Base-by-base conservation (phyloP, 2,113 vertebrate genomes). In the Eptesicus fuscus region DNA sequence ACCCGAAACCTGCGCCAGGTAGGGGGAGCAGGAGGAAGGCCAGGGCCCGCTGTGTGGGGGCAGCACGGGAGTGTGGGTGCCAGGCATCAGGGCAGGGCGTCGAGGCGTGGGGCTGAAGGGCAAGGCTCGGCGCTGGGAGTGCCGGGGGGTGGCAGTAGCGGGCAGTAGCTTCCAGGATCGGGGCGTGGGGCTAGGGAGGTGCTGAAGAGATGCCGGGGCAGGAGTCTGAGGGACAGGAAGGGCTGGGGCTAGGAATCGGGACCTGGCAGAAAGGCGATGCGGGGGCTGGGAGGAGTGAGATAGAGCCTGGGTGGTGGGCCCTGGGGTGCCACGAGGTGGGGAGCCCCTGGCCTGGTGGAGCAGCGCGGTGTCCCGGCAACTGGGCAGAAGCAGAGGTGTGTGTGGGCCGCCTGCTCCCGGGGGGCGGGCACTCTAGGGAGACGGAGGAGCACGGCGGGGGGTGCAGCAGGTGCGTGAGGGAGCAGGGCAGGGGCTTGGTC, bases 1-100 rank as follows among this genome's bases (percentile, higher is more conserved):
- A 99, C 99, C 18, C 99, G 99, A 98, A 99, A 99, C 98, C 99
- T 99, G 97, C 99, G 99, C 71, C 99, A 99, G 99, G 99, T 99
- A 98, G 98, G 98, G 95, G 95, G 95, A 23, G 83, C 86, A n/a
- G n/a, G 96, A 67, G 51, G 91, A 22, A 74, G 83, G 93, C 35
- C 2, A 7, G 90, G 87, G 90, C 61, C 85, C n/a, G 42, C 70
- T 0, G 1, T 1, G 44, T n/a, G 70, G 82, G 82, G 78, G 71
- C 69, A 30, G 51, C 25, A 7, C 4, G 2, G 63, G 76, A 30
- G 30, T 2, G 30, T 2, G 37, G 25, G 23, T 16, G 47, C 17
- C 7, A 23, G 47, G 80, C 40, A 0, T 32, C 73, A 59, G 87
- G 32, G 63, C 47, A 0, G 3, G 63, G 80, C 22, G 12, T 40